A percentile compares a stretch with the other conserved stretches of the same genome.
Evolutionary conservation across 2,113 vertebrate genomes (phyloP).

Genomic region (Salvator merianae): DNA sequence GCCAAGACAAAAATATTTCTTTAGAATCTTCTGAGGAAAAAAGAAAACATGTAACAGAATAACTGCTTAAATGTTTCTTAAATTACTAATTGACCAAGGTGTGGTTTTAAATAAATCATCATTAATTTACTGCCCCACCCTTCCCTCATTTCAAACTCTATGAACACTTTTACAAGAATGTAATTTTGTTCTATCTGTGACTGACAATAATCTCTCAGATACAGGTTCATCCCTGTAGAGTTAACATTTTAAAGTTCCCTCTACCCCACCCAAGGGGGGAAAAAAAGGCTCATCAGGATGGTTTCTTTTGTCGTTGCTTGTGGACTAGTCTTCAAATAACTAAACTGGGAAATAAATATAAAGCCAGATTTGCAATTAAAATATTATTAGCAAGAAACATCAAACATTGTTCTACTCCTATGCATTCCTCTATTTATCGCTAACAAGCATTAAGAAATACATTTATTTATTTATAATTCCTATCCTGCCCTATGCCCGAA

Average conservation of each 20-base stretch:
- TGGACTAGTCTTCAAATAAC: not conserved
- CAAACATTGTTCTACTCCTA: not conserved
- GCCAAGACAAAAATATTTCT: slow-evolving; percentile 47
- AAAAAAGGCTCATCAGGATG: not conserved
- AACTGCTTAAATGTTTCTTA: slow-evolving; percentile 21
- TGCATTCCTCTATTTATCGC: not conserved
- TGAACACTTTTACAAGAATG: not conserved
- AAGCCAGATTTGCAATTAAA: not conserved
- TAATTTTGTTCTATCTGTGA: not conserved
- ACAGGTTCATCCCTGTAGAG: not conserved
- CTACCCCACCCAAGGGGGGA: not conserved
- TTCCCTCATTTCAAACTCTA: not conserved
- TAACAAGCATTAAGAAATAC: not conserved
- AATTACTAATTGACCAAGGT: slow-evolving; percentile 30
- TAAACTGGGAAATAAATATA: not conserved
- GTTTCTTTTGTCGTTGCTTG: not conserved
- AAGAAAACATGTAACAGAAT: slow-evolving; percentile 32
- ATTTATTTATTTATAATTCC: no score
- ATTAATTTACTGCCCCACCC: not conserved
- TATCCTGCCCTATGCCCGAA: no score
- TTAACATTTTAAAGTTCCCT: not conserved
- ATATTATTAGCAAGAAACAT: not conserved
- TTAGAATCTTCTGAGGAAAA: slow-evolving; percentile 47
- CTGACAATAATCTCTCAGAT: slow-evolving; percentile 6
- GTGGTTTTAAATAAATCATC: slow-evolving; percentile 1